Evolutionary conservation across 2,888 invertebrate species (phyloP).

Genomic region (Amphipoea lucens): DNA sequence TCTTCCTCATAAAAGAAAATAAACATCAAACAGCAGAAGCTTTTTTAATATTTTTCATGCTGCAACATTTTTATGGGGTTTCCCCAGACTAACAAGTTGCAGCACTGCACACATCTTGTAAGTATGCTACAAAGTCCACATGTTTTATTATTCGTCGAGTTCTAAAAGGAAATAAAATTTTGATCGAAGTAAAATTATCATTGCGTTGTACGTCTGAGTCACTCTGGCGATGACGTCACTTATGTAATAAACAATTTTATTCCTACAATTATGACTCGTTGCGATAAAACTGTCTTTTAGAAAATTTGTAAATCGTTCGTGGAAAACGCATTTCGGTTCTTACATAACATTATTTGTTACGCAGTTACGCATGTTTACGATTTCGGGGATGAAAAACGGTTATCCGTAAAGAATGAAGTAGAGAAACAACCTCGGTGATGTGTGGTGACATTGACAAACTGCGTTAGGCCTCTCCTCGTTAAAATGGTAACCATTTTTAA

Average conservation of each 20-base stretch:
- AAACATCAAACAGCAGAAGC: background rate
- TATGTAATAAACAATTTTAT: conserved; percentile 46
- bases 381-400: conserved; percentile 39
- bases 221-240: conserved; percentile 27
- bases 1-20: background rate
- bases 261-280: conserved; percentile 25
- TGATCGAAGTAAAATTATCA: conserved; percentile 2
- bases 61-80: conserved; percentile 26
- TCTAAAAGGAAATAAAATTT: conserved; percentile 25
- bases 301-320: conserved; percentile 32
- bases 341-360: conserved; percentile 30
- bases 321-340: conserved; percentile 11
- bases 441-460: conserved; percentile 60
- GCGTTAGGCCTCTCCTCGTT: conserved; percentile 40
- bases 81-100: conserved; percentile 1
- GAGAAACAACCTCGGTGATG: conserved; percentile 45
- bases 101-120: background rate
- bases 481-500: conserved; percentile 48
- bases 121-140: background rate
- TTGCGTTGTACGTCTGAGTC: conserved; percentile 15
- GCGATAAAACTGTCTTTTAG: conserved; percentile 28
- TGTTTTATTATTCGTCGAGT: conserved; percentile 10
- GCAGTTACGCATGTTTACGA: conserved; percentile 46
- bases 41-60: conserved; percentile 5
- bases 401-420: conserved; percentile 38